A percentile compares a stretch with the other conserved stretches of the same genome.
These are phyloP conservation scores for Augochlora pura DNA, from an alignment of 1,140 invertebrate genomes.

Conservation along the genomic window DNA sequence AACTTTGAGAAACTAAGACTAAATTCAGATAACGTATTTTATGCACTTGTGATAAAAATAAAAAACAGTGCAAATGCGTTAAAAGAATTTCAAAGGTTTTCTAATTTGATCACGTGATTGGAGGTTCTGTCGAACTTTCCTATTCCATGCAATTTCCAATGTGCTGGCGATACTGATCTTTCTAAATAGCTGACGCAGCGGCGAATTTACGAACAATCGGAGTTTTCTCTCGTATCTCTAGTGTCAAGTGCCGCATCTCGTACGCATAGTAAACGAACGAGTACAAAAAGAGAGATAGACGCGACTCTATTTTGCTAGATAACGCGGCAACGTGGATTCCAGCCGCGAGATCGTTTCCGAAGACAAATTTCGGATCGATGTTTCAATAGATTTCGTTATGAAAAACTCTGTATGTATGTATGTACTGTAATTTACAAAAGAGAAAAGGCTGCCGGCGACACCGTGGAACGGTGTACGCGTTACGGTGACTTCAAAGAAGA, in stretches of 20 bases:
- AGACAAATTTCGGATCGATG: background rate
- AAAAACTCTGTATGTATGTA: background rate
- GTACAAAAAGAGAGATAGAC: constrained; percentile 31
- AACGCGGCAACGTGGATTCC: constrained; percentile 4
- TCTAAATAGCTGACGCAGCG: too few relatives aligned
- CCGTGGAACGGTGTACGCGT: background rate
- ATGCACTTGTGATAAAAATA: too few relatives aligned
- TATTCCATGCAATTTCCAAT: too few relatives aligned
- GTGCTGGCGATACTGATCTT: too few relatives aligned
- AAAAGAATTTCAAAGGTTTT: too few relatives aligned
- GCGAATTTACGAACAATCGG: too few relatives aligned
- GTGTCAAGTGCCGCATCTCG: background rate
- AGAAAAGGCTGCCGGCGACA: background rate
- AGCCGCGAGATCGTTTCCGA: background rate
- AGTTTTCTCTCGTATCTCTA: too few relatives aligned
- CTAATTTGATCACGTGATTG: too few relatives aligned
- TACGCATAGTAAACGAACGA: background rate
- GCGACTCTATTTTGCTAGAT: constrained; percentile 33
- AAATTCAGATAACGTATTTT: too few relatives aligned
- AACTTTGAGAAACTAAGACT: too few relatives aligned
- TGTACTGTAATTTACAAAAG: background rate
- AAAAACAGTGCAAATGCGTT: too few relatives aligned
- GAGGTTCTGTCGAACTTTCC: too few relatives aligned
- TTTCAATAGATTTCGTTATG: background rate
- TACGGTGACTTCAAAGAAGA: background rate